Percentiles rank a stretch among this genome's conserved stretches.
phyloP scores from a whole-genome alignment of 2,888 invertebrate genomes.

The Cryptops parisi region DNA sequence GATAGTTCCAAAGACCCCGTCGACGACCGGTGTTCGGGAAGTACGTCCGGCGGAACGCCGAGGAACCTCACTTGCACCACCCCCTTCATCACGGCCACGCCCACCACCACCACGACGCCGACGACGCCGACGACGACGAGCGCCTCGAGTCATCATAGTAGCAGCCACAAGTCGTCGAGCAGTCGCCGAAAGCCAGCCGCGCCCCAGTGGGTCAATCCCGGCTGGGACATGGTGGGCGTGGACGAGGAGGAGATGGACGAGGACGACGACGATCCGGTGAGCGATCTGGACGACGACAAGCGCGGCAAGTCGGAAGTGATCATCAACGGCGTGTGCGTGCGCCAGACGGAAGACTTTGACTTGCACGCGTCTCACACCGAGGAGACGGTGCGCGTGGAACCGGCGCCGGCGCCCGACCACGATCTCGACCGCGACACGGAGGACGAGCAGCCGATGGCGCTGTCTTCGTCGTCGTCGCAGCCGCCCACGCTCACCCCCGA shows the following conservation, averaged over 20 bases:
- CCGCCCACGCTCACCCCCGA: background rate
- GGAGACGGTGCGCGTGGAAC: constrained; percentile 60
- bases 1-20: constrained; percentile 19
- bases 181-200: constrained; percentile 85
- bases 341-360: constrained; percentile 63
- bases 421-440: constrained; percentile 30
- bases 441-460: constrained; percentile 19
- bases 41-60: constrained; percentile 9
- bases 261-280: constrained; percentile 15
- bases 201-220: constrained; percentile 95
- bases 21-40: constrained; percentile 12
- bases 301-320: constrained; percentile 44
- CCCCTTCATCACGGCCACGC: background rate
- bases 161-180: constrained; percentile 31
- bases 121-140: too few relatives aligned
- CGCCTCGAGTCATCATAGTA: background rate
- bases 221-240: constrained; percentile 49
- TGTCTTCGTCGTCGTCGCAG: background rate
- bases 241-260: constrained; percentile 18
- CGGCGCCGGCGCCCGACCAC: constrained; percentile 52
- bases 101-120: too few relatives aligned
- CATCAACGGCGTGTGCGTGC: constrained; percentile 85
- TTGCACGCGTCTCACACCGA: constrained; percentile 25
- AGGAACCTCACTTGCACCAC: background rate
- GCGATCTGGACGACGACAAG: constrained; percentile 8